Conservation (phyloP, 2,888 invertebrate genomes). For the Cephus runcator region DNA sequence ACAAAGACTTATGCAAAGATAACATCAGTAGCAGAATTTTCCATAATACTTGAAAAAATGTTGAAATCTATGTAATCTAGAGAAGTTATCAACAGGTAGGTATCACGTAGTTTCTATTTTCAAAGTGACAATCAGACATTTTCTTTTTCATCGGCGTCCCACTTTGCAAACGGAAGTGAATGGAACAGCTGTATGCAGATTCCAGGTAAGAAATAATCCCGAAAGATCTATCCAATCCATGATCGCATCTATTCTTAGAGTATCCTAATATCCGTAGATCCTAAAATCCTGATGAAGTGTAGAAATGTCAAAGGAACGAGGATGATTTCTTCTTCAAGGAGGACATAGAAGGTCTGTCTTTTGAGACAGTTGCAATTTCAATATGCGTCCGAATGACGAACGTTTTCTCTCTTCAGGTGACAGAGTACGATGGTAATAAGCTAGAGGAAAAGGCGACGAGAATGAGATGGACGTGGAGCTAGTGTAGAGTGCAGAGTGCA, state of each 20-base stretch:
- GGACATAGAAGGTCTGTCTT: background rate
- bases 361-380: background rate
- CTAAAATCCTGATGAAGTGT: background rate
- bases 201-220: background rate
- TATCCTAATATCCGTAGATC: background rate
- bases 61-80: background rate
- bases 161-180: background rate
- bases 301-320: background rate
- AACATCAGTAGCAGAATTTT: background rate
- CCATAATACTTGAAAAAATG: background rate
- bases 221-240: background rate
- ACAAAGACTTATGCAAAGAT: background rate
- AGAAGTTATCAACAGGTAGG: background rate
- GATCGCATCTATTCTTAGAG: background rate
- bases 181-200: background rate
- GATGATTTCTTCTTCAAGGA: background rate
- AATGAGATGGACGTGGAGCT: background rate
- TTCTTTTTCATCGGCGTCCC: background rate
- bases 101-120: background rate
- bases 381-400: background rate
- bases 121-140: background rate
- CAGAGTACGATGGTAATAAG: background rate
- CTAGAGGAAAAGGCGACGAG: background rate
- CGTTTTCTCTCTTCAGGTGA: background rate
- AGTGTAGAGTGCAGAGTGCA: background rate